Conservation (phyloP, 2,113 vertebrate species). For the Oryzias melastigma region DNA sequence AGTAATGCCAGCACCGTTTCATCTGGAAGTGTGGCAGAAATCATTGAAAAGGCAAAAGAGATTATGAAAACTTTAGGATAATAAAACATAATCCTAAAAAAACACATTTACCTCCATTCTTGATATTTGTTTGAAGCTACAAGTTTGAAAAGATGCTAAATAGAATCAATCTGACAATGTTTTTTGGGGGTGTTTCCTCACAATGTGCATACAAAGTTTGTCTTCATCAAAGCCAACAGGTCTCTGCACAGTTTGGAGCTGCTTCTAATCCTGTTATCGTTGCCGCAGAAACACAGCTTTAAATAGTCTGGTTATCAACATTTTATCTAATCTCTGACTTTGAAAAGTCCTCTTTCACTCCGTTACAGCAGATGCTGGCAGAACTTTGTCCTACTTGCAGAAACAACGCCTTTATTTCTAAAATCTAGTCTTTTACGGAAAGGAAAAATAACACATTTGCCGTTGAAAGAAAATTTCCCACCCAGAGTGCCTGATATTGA, state of each 20-base stretch:
- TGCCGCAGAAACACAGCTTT: conserved; percentile 8
- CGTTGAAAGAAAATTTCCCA: not conserved
- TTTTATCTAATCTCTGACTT: conserved; percentile 15
- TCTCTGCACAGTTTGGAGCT: conserved; percentile 10
- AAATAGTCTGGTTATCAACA: conserved; percentile 9
- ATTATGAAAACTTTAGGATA: too few relatives aligned
- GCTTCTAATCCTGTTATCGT: conserved; percentile 4
- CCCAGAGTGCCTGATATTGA: not conserved
- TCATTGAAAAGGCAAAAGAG: too few relatives aligned
- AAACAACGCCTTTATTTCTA: not conserved
- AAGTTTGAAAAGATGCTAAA: not conserved
- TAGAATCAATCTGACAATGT: not conserved
- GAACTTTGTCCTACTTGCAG: not conserved
- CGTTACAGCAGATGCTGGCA: not conserved
- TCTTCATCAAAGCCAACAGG: conserved; percentile 15
- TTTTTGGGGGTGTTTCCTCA: conserved; percentile 2
- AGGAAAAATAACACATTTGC: not conserved
- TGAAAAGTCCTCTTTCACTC: not conserved
- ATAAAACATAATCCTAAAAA: too few relatives aligned
- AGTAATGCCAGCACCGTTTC: too few relatives aligned
- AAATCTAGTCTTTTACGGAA: not conserved
- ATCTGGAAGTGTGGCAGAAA: too few relatives aligned
- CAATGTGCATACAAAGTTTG: conserved; percentile 7
- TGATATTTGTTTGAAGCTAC: too few relatives aligned
- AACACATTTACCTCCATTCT: too few relatives aligned